Base-by-base conservation (phyloP, 2,888 invertebrate species). In the Caenorhabditis drosophilae region DNA sequence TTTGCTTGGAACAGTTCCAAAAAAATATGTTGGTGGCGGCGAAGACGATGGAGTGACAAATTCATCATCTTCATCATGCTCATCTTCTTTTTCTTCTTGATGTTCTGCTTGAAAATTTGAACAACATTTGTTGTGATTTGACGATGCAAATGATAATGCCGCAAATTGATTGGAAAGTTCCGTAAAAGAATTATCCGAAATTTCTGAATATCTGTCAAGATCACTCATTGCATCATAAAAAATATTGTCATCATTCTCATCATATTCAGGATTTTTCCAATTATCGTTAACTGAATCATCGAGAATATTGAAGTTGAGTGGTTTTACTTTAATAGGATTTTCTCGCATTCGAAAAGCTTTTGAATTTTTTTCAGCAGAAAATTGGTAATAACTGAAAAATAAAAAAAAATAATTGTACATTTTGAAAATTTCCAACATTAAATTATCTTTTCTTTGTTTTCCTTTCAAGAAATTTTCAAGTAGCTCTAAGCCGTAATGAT, bases 41-140 rank as follows among this genome's bases (percentile, higher is more conserved):
- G 70, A 46, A 0, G 64, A 46, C 9, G 70, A 67, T 16, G 70
- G 70, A 0, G 70, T 70, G 4, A 38, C 20, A 38, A 60, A 70
- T 0, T 31, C 20, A 6, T 63, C 67, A 4, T 54, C 44, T 9
- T 63, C 63, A 23, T 57, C 53, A 34, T 35, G 20, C n/a, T 47
- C 48, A 9, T 25, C 48, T 40, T 9, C 1, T 3, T 20, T 20
- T 16, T 36, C 23, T 26, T 46, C 25, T 23, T 42, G 26, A 20
- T 18, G 4, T 16, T 34, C 23, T 15, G n/a, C n/a, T n/a, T n/a
- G n/a, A n/a, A n/a, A n/a, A n/a, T n/a, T n/a, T n/a, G n/a, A n/a
- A n/a, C n/a, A n/a, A n/a, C n/a, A n/a, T n/a, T n/a, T n/a, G n/a
- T n/a, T n/a, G n/a, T n/a, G n/a, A n/a, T 38, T 36, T 18, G 70